Evolutionary conservation across 2,797 vertebrate genomes (phyloP).

Genomic region (Sebastes matsubarae): DNA sequence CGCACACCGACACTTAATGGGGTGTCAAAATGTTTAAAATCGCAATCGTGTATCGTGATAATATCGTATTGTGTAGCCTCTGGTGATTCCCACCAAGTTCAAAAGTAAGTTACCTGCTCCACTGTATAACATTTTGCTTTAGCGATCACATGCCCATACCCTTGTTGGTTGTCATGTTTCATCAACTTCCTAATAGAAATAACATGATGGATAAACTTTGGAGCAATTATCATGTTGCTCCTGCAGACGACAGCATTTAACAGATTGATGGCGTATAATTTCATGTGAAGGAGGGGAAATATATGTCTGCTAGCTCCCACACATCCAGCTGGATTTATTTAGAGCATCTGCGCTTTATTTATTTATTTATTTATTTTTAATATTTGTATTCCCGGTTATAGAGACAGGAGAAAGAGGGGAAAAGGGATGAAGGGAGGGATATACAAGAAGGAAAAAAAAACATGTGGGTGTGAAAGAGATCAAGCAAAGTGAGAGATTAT

Average conservation of each 20-base stretch:
- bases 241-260: conserved; percentile 22
- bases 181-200: conserved; percentile 44
- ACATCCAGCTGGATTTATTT: conserved; percentile 51
- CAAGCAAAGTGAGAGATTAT: conserved; percentile 56
- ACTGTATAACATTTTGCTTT: not conserved
- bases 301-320: conserved; percentile 25
- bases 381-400: conserved; percentile 15
- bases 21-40: too few species aligned
- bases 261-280: conserved; percentile 22
- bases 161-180: conserved; percentile 42
- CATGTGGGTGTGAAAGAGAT: conserved; percentile 30
- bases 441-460: not conserved
- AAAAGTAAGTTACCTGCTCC: not conserved
- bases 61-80: too few species aligned
- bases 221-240: conserved; percentile 2
- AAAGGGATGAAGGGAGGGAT: not conserved
- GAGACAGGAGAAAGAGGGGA: not conserved
- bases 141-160: not conserved
- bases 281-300: not conserved
- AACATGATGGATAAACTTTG: conserved; percentile 29
- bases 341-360: conserved; percentile 27
- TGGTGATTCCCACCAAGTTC: not conserved
- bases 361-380: conserved; percentile 10
- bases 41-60: too few species aligned
- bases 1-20: too few species aligned